These are phyloP conservation scores for Rhipidura dahli DNA, from an alignment of 2,113 vertebrate genomes.

Conservation along the genomic window DNA sequence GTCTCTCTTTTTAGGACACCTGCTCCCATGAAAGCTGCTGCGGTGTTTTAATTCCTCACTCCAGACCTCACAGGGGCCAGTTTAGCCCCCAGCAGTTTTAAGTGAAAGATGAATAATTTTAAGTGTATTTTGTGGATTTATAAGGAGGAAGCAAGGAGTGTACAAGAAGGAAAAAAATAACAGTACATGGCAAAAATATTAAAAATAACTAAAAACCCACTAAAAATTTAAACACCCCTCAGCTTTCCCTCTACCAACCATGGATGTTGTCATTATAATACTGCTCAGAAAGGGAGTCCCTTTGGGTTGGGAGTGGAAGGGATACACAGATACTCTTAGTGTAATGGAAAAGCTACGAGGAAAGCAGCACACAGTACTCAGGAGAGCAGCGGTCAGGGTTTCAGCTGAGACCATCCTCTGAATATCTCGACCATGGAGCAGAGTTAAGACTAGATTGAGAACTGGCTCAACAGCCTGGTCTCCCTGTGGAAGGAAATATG, in stretches of 20 bases:
- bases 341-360: accelerated
- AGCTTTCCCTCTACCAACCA: not conserved
- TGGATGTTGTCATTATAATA: not conserved
- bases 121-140: not conserved
- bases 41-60: not conserved
- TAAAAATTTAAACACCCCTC: not conserved
- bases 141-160: not conserved
- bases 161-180: not conserved
- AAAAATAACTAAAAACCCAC: not conserved
- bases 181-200: not conserved
- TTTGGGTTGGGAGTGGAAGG: not conserved
- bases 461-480: not conserved
- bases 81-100: not conserved
- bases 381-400: not conserved
- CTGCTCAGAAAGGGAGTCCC: not conserved
- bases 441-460: not conserved
- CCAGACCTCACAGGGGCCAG: accelerated
- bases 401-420: not conserved
- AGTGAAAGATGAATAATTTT: not conserved
- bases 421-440: not conserved
- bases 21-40: not conserved
- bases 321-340: not conserved
- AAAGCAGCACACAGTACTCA: not conserved
- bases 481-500: conserved; percentile 12
- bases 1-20: not conserved